Conservation (phyloP, 2,113 vertebrate genomes). For the Echinops telfairi region DNA sequence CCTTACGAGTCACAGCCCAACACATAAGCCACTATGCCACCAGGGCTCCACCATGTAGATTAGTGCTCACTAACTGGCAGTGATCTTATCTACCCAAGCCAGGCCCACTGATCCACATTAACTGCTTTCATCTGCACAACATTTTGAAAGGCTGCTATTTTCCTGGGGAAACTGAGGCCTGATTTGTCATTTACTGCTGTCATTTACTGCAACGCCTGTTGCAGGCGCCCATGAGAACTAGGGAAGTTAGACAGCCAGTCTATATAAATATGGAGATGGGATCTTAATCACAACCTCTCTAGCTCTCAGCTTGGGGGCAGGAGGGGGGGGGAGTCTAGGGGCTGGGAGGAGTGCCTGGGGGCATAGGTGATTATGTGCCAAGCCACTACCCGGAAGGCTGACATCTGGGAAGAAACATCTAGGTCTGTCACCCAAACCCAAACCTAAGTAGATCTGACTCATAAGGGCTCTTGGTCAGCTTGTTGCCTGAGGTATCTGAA, state of each 20-base stretch:
- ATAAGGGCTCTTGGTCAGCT: neutral
- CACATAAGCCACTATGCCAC: no score
- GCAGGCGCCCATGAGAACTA: no score
- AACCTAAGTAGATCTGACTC: no score
- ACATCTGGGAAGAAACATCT: neutral
- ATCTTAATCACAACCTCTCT: neutral
- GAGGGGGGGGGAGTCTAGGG: neutral
- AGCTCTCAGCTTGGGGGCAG: neutral
- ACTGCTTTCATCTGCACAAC: neutral
- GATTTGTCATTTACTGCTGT: neutral
- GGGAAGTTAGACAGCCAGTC: neutral
- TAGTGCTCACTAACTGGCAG: constrained; percentile 20
- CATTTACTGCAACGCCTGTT: no score
- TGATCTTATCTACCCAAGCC: no score
- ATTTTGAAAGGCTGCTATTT: neutral
- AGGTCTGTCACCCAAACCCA: neutral
- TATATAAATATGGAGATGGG: neutral
- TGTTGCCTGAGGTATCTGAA: neutral
- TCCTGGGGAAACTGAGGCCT: neutral
- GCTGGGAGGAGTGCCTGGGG: neutral
- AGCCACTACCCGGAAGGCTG: neutral
- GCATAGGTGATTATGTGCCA: neutral
- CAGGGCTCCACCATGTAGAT: no score
- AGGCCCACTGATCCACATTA: neutral
- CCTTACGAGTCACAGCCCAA: no score